Conservation (phyloP, 2,113 vertebrate genomes). For the Protomyctophum bolini region DNA sequence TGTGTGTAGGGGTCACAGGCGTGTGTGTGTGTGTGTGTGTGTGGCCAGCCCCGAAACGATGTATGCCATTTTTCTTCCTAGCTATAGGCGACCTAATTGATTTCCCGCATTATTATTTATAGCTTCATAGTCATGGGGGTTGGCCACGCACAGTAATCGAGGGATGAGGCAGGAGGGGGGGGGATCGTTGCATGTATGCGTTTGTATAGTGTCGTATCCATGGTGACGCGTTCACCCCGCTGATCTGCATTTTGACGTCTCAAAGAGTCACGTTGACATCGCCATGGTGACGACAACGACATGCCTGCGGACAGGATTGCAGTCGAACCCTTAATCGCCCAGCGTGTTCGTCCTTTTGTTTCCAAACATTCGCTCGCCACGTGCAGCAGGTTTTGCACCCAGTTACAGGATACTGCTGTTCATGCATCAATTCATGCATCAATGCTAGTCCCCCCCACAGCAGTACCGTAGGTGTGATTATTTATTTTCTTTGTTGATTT, state of each 20-base stretch:
- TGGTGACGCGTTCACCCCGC: not conserved
- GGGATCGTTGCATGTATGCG: not conserved
- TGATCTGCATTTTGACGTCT: constrained; percentile 1
- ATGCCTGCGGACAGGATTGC: constrained; percentile 29
- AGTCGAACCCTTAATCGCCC: constrained; percentile 46
- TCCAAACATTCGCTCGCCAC: constrained; percentile 36
- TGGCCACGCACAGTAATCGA: not conserved
- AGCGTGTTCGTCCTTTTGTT: constrained; percentile 43
- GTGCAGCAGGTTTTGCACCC: constrained; percentile 28
- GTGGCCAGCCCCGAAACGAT: not conserved
- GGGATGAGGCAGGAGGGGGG: no score
- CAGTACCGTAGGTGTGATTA: constrained; percentile 38
- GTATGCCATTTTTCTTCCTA: not conserved
- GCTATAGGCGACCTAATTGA: not conserved
- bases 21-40: not conserved
- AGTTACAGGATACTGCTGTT: constrained; percentile 43
- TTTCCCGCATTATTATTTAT: constrained; percentile 6
- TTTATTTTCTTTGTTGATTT: constrained; percentile 53
- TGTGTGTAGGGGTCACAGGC: not conserved
- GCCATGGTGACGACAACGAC: constrained; percentile 20
- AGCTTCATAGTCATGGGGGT: not conserved
- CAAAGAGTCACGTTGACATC: constrained; percentile 24
- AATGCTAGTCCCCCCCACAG: constrained; percentile 42
- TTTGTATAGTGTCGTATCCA: not conserved
- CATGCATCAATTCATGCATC: constrained; percentile 49